These are phyloP conservation scores for Staurois parvus DNA, from an alignment of 2,797 vertebrate genomes.

Conservation along the genomic window DNA sequence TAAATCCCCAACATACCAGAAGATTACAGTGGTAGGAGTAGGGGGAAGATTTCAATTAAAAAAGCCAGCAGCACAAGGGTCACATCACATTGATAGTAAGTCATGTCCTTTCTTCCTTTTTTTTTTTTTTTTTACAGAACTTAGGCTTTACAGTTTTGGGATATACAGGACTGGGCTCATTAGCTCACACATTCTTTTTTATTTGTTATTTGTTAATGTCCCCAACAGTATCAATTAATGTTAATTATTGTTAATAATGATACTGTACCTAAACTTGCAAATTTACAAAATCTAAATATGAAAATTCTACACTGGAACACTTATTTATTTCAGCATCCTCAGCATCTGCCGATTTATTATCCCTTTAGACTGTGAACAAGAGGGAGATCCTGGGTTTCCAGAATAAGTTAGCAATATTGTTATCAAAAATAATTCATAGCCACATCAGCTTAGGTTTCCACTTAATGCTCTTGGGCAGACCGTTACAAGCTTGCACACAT, in stretches of 20 bases:
- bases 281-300: conserved; percentile 15
- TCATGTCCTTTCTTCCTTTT: no score
- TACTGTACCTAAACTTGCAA: not conserved
- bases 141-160: no score
- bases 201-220: no score
- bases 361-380: conserved; percentile 25
- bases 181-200: no score
- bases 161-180: no score
- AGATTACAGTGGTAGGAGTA: no score
- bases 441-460: conserved; percentile 41
- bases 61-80: no score
- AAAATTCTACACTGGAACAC: conserved; percentile 16
- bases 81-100: no score
- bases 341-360: conserved; percentile 38
- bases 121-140: no score
- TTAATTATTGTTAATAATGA: conserved; percentile 4
- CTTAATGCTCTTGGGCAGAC: conserved; percentile 43
- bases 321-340: conserved; percentile 11
- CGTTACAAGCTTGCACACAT: conserved; percentile 22
- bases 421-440: conserved; percentile 37
- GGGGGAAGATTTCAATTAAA: no score
- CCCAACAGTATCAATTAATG: no score
- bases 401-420: conserved; percentile 46
- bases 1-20: no score
- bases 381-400: not conserved